These are phyloP conservation scores for Galerucella calmariensis DNA, from an alignment of 2,888 invertebrate species.

Conservation along the genomic window DNA sequence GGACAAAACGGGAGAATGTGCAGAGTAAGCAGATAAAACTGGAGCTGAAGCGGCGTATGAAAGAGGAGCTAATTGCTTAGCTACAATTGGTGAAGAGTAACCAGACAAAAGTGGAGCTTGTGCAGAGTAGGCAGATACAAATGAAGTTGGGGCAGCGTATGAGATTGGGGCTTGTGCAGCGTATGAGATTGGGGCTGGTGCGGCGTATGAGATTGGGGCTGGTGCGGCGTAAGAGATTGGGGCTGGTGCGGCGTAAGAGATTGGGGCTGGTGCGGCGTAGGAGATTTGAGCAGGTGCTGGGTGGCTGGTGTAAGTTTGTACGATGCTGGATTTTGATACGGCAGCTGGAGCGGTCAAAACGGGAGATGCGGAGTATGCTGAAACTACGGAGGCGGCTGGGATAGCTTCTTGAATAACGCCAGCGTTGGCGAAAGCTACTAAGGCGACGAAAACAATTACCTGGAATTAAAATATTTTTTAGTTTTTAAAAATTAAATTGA, in stretches of 20 bases:
- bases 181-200: neutral
- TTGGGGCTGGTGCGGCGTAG: conserved; percentile 65
- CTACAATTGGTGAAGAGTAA: conserved; percentile 21
- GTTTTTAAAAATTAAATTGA: no score
- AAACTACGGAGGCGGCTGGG: conserved; percentile 53
- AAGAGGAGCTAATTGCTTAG: conserved; percentile 9
- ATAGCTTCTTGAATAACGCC: conserved; percentile 62
- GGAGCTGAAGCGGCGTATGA: conserved; percentile 24
- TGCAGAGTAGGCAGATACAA: conserved; percentile 42
- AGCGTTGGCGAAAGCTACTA: conserved; percentile 71
- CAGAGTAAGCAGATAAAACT: conserved; percentile 16
- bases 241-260: neutral
- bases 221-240: neutral
- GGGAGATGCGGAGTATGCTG: conserved; percentile 52
- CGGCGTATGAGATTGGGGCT: neutral
- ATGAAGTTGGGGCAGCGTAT: neutral
- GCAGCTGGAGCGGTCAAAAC: conserved; percentile 59
- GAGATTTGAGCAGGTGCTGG: conserved; percentile 67
- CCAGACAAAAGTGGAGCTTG: conserved; percentile 63
- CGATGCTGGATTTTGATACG: conserved; percentile 66
- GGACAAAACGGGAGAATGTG: conserved; percentile 64
- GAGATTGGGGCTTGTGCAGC: conserved; percentile 12
- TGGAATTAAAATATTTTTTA: conserved; percentile 49
- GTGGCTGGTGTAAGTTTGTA: conserved; percentile 67
- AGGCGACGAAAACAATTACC: conserved; percentile 70